Percentiles rank a stretch among this genome's conserved stretches.
phyloP scores from a whole-genome alignment of 2,888 invertebrate species.

The Drosophila aldrichi region DNA sequence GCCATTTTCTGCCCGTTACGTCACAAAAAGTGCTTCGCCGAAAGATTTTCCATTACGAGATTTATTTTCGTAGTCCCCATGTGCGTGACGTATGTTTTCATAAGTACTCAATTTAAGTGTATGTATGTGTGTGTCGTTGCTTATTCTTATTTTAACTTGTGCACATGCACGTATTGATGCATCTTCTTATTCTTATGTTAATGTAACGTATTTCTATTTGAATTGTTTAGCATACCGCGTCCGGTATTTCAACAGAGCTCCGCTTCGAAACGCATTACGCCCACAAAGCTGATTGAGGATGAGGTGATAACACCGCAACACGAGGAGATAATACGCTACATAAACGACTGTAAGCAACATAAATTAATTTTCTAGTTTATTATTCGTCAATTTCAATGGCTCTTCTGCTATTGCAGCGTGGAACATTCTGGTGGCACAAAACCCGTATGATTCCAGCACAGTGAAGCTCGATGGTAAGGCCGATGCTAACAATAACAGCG shows the following conservation, averaged over 20 bases:
- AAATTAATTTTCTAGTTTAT: not conserved
- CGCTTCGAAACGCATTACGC: constrained; percentile 83
- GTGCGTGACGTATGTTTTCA: constrained; percentile 54
- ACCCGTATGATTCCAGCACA: constrained; percentile 82
- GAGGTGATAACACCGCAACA: constrained; percentile 91
- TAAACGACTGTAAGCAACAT: constrained; percentile 91
- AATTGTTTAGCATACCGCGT: constrained; percentile 89
- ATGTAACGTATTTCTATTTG: constrained; percentile 62
- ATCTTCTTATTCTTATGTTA: constrained; percentile 17
- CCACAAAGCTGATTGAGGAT: constrained; percentile 85
- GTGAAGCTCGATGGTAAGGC: constrained; percentile 59
- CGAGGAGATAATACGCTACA: constrained; percentile 94
- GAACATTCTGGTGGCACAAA: constrained; percentile 85
- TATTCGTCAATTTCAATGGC: not conserved
- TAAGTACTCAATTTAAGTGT: constrained; percentile 35
- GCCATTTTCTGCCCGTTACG: constrained; percentile 48
- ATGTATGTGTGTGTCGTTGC: not conserved
- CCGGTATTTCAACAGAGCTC: constrained; percentile 89
- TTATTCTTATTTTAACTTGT: not conserved
- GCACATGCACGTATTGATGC: not conserved
- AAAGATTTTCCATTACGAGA: constrained; percentile 50
- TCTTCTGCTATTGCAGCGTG: constrained; percentile 74
- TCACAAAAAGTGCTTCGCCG: constrained; percentile 40
- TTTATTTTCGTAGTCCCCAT: constrained; percentile 60
- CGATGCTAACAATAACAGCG: constrained; percentile 79